Evolutionary conservation across 1,140 invertebrate species (phyloP), one percentile per base, ranked within the genome.

Genomic region (Hetaerina americana): DNA sequence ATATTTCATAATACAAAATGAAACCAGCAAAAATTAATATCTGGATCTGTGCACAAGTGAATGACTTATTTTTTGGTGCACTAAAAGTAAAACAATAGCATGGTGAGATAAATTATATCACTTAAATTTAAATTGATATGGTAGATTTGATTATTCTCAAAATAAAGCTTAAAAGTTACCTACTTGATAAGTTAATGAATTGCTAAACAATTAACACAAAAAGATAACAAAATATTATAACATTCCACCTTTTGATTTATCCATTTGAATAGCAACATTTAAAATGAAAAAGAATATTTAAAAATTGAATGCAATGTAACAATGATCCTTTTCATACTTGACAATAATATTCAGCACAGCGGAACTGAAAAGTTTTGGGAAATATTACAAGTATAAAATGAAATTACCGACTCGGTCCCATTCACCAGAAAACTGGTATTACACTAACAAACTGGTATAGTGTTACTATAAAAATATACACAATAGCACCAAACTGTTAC

Each of bases 401-500:
- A 57, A 57, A 18, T 57, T 10, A 5, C 40, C 40, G 22, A 5
- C 40, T 57, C 40, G 40, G 40, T 57, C 40, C 40, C 40, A 57
- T 57, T 12, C 10, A 57, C 40, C 40, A 57, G 40, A 57, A 57
- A 57, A 57, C 40, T 57, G 40, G 40, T 57, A 18, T 18, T n/a
- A 57, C 40, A 12, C 40, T 57, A 57, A 57, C 40, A 57, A 57
- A 57, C 40, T 57, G 40, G 40, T 57, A 57, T 57, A 57, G 15
- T 57, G 40, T 57, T 57, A 57, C 40, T 57, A 57, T 57, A 57
- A 57, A 57, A 57, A 57, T 57, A 57, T 57, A 57, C 40, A 57
- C 40, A 57, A 57, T 57, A 57, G 40, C 40, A 57, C 40, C 40
- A 57, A 57, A 57, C 15, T 57, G 40, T 57, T 57, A 57, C 40